phyloP scores from a whole-genome alignment of 2,888 invertebrate genomes.

The Actias luna region DNA sequence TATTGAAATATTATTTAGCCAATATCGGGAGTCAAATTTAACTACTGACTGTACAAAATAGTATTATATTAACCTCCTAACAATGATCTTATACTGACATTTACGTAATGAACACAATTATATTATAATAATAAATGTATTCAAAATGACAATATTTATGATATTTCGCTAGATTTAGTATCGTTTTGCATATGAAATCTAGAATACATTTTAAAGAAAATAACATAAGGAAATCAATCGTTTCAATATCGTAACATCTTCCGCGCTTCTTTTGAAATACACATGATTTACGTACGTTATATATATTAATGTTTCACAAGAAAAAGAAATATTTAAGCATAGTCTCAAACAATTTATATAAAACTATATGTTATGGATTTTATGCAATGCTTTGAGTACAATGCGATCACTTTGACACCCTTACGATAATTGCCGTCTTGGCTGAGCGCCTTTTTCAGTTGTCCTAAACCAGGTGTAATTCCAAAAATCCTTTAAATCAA shows the following conservation, averaged over 20 bases:
- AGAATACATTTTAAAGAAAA: constrained; percentile 1
- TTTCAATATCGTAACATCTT: background rate
- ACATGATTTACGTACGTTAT: too few relatives aligned
- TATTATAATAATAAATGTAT: constrained; percentile 4
- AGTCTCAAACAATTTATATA: too few relatives aligned
- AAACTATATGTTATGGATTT: too few relatives aligned
- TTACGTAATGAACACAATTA: background rate
- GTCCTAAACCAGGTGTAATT: too few relatives aligned
- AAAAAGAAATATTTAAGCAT: background rate
- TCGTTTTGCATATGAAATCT: constrained; percentile 4
- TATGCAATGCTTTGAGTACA: too few relatives aligned
- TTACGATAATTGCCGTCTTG: too few relatives aligned
- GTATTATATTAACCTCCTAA: background rate
- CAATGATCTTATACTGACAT: background rate
- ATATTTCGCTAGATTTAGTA: background rate
- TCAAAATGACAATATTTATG: background rate
- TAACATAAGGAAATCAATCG: constrained; percentile 6
- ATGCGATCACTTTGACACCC: too few relatives aligned
- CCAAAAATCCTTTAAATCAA: too few relatives aligned
- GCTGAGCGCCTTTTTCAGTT: too few relatives aligned
- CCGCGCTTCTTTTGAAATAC: constrained; percentile 4
- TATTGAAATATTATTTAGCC: background rate
- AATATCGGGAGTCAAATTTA: background rate
- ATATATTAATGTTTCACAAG: too few relatives aligned
- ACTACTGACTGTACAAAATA: background rate